phyloP scores from a whole-genome alignment of 2,888 invertebrate species.

The Sinhomidia bicolor region DNA sequence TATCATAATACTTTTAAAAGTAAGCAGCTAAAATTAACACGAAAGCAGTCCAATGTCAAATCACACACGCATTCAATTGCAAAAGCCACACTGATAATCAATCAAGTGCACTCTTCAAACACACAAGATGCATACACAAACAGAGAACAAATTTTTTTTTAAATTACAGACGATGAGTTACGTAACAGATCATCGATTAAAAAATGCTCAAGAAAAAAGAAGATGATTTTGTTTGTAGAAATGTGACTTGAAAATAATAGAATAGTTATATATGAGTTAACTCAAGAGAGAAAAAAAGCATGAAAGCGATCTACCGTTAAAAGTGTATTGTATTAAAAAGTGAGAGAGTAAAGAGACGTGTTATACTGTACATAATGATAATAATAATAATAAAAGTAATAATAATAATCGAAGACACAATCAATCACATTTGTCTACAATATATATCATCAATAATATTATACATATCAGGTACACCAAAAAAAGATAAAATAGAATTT shows the following conservation, averaged over 20 bases:
- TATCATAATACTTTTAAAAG: no score
- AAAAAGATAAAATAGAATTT: constrained; percentile 59
- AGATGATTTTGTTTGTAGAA: not conserved
- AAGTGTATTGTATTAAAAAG: constrained; percentile 57
- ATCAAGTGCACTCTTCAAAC: not conserved
- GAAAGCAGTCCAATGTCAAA: no score
- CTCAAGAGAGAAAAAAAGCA: constrained; percentile 1
- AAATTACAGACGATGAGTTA: not conserved
- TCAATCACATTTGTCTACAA: constrained; percentile 39
- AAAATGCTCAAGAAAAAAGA: not conserved
- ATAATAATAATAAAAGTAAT: not conserved
- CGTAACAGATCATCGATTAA: not conserved
- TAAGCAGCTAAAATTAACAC: no score
- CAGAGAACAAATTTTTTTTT: no score
- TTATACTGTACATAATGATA: constrained; percentile 39
- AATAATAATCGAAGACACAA: constrained; percentile 41
- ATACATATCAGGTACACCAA: constrained; percentile 53
- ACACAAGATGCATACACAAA: no score
- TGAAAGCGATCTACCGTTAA: constrained; percentile 22
- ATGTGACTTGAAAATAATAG: not conserved
- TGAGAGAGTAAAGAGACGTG: constrained; percentile 46
- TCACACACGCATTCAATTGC: no score
- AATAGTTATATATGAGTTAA: not conserved
- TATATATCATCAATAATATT: constrained; percentile 34
- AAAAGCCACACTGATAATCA: not conserved